These are phyloP conservation scores for Oreohelix idahoensis DNA, from an alignment of 1,140 invertebrate genomes.

Conservation along the genomic window DNA sequence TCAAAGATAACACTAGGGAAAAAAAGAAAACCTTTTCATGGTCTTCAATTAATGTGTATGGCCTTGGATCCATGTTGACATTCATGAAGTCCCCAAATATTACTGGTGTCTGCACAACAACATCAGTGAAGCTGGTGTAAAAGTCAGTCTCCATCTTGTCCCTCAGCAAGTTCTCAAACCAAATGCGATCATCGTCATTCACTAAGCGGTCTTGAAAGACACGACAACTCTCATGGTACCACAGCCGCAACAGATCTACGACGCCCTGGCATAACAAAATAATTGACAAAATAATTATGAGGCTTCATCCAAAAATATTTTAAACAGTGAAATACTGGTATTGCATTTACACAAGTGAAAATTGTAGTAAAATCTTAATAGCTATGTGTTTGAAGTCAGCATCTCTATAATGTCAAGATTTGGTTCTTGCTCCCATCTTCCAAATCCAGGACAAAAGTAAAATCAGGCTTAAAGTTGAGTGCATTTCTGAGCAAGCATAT, in stretches of 20 bases:
- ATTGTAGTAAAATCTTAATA: too few relatives aligned
- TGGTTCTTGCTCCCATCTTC: too few relatives aligned
- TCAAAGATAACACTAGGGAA: neutral
- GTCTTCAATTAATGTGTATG: slow-evolving; percentile 70
- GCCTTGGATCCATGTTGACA: slow-evolving; percentile 60
- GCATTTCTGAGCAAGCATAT: too few relatives aligned
- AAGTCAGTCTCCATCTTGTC: slow-evolving; percentile 71
- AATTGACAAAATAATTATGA: too few relatives aligned
- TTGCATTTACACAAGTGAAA: too few relatives aligned
- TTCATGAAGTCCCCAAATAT: slow-evolving; percentile 74
- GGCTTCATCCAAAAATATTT: too few relatives aligned
- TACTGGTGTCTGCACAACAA: slow-evolving; percentile 70
- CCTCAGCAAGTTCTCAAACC: slow-evolving; percentile 69
- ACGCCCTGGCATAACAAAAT: slow-evolving; percentile 56
- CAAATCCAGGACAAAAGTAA: too few relatives aligned
- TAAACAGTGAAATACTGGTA: too few relatives aligned
- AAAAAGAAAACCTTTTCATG: slow-evolving; percentile 64
- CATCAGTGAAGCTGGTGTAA: slow-evolving; percentile 64
- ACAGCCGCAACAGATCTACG: slow-evolving; percentile 67
- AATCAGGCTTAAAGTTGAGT: too few relatives aligned
- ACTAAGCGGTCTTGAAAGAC: slow-evolving; percentile 75
- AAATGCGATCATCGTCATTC: slow-evolving; percentile 72
- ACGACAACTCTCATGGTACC: slow-evolving; percentile 73
- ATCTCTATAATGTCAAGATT: too few relatives aligned
- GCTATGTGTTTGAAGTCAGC: too few relatives aligned